Conservation (phyloP, 1,140 invertebrate species). For the Chironomus striatipennis region DNA sequence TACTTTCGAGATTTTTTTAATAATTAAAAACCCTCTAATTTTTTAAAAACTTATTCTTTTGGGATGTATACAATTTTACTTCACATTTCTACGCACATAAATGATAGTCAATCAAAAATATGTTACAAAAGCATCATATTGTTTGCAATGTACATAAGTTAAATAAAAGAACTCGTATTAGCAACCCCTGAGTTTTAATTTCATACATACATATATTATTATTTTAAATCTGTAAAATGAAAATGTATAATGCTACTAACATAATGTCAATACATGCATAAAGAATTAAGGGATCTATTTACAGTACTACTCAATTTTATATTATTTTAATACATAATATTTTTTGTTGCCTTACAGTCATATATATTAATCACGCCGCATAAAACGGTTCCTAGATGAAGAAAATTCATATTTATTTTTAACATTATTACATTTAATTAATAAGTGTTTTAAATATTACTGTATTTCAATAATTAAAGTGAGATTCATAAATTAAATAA, state of each 20-base stretch:
- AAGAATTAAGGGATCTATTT: conserved; percentile 16
- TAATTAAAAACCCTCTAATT: no score
- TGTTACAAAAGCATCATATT: background rate
- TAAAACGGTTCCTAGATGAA: background rate
- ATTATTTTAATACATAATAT: conserved; percentile 2
- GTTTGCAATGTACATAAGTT: background rate
- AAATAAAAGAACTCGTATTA: background rate
- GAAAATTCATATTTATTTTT: no score
- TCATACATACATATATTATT: background rate
- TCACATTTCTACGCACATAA: no score
- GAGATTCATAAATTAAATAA: no score
- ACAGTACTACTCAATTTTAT: background rate
- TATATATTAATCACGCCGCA: conserved; percentile 15
- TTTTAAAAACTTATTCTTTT: no score
- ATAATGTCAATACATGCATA: no score
- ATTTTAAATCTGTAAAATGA: background rate
- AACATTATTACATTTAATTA: no score
- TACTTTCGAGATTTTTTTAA: no score
- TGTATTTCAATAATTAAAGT: no score
- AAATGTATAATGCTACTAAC: no score
- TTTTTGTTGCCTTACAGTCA: conserved; percentile 9
- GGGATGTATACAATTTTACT: no score
- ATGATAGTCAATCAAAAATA: background rate
- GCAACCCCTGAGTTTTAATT: conserved; percentile 1
- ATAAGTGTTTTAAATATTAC: no score